phyloP scores from a whole-genome alignment of 2,888 invertebrate genomes.

The Thelaira solivaga region DNA sequence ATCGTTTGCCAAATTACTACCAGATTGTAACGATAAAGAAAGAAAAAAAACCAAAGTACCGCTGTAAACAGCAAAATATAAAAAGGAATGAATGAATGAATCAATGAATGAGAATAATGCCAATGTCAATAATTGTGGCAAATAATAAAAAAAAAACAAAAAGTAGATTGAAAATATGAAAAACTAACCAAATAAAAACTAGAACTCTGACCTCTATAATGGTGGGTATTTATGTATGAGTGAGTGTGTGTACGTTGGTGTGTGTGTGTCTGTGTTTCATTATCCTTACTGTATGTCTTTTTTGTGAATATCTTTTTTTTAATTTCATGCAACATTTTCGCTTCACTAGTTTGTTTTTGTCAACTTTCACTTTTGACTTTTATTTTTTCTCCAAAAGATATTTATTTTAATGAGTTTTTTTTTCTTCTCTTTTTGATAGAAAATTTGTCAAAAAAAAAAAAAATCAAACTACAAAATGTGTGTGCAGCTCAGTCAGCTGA shows the following conservation, averaged over 20 bases:
- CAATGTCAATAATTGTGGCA: conserved; percentile 28
- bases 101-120: background rate
- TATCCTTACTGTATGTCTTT: too few relatives aligned
- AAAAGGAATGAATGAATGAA: background rate
- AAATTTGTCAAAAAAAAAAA: too few relatives aligned
- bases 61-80: too few relatives aligned
- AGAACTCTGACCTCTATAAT: too few relatives aligned
- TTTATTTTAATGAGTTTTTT: conserved; percentile 8
- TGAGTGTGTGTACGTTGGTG: background rate
- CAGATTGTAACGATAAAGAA: background rate
- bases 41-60: background rate
- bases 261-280: too few relatives aligned
- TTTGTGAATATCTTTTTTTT: too few relatives aligned
- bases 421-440: background rate
- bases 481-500: background rate
- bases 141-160: conserved; percentile 8
- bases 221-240: too few relatives aligned
- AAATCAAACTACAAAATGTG: background rate
- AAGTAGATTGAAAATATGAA: too few relatives aligned
- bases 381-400: background rate
- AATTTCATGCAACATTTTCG: too few relatives aligned
- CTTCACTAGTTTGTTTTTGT: background rate
- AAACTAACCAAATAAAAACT: too few relatives aligned
- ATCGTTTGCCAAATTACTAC: conserved; percentile 9
- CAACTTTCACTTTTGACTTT: conserved; percentile 27